phyloP scores from a whole-genome alignment of 2,113 vertebrate species.

The Alaudala cheleensis region DNA sequence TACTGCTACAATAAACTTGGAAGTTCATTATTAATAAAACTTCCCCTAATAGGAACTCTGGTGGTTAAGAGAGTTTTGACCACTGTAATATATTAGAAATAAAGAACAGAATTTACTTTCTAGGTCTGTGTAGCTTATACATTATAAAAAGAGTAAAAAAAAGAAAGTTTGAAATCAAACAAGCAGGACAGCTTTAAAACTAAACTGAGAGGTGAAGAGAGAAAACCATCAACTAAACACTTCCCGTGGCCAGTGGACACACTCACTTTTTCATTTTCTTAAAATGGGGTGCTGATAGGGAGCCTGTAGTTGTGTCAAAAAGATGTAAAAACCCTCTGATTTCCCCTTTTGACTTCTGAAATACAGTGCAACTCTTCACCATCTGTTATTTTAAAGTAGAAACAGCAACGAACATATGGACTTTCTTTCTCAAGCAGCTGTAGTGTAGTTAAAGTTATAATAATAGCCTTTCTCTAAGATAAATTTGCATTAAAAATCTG shows the following conservation, averaged over 20 bases:
- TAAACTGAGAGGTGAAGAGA: neutral
- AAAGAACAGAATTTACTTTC: neutral
- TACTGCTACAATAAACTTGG: neutral
- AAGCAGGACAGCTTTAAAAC: neutral
- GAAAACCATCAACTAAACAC: neutral
- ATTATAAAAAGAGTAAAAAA: neutral
- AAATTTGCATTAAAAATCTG: constrained; percentile 80
- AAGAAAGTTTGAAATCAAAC: neutral
- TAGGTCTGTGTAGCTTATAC: neutral
- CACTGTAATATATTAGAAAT: neutral
- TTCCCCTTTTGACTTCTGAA: constrained; percentile 75
- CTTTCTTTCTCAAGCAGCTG: constrained; percentile 81
- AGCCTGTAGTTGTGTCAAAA: constrained; percentile 58
- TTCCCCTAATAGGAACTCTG: neutral
- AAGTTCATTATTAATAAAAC: neutral
- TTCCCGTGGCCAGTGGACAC: neutral
- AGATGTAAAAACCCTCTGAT: constrained; percentile 35
- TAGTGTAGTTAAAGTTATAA: constrained; percentile 84
- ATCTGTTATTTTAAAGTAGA: constrained; percentile 80
- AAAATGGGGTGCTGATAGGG: constrained; percentile 29
- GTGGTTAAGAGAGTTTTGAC: neutral
- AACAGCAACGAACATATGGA: constrained; percentile 82
- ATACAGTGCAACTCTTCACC: constrained; percentile 76
- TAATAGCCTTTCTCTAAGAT: constrained; percentile 80
- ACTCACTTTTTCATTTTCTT: constrained; percentile 19